phyloP scores from a whole-genome alignment of 1,140 invertebrate species.

The Diabrotica undecimpunctata region DNA sequence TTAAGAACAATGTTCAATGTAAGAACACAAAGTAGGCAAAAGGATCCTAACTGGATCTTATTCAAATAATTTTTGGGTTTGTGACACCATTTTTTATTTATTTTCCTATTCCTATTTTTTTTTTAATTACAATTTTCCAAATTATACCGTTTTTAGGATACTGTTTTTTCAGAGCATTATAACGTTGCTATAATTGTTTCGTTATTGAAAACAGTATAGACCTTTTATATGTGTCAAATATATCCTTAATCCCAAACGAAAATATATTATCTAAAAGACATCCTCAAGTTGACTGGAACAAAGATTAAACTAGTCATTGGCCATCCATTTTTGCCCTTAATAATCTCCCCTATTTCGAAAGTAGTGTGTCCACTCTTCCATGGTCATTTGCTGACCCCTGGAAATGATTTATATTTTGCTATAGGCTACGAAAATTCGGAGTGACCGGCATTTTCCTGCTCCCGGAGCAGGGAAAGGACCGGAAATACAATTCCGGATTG shows the following conservation, averaged over 20 bases:
- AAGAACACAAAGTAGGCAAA: too few relatives aligned
- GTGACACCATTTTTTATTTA: too few relatives aligned
- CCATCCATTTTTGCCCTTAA: not conserved
- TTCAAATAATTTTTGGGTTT: too few relatives aligned
- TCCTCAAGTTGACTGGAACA: not conserved
- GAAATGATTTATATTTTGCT: constrained; percentile 11
- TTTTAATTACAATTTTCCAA: too few relatives aligned
- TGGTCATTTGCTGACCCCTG: constrained; percentile 4
- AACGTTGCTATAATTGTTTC: too few relatives aligned
- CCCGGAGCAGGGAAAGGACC: constrained; percentile 9
- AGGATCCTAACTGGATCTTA: too few relatives aligned
- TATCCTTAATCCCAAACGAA: not conserved
- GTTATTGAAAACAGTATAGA: too few relatives aligned
- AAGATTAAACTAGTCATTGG: not conserved
- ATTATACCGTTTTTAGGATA: too few relatives aligned
- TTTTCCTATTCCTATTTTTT: too few relatives aligned
- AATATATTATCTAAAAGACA: not conserved
- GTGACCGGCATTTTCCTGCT: constrained; percentile 25
- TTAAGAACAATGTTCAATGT: too few relatives aligned
- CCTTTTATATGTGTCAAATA: too few relatives aligned
- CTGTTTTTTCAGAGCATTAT: too few relatives aligned
- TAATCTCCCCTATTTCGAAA: not conserved
- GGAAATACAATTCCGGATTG: constrained; percentile 21
- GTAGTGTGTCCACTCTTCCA: constrained; percentile 1
- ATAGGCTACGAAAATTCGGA: constrained; percentile 8